phyloP scores from a whole-genome alignment of 2,113 vertebrate species.

The Vombatus ursinus region DNA sequence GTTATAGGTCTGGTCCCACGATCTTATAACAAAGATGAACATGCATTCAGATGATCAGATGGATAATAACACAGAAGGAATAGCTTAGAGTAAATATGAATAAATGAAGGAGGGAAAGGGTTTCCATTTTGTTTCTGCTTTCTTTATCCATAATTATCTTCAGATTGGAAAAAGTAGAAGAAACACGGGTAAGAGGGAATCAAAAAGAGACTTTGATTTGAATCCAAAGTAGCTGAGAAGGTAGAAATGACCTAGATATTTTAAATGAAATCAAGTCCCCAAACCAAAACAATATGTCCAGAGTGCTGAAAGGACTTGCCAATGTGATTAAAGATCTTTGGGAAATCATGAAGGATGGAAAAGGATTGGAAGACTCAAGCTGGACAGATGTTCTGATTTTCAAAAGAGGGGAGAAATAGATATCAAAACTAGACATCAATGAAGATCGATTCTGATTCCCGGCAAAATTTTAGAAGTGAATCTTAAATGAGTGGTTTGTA shows the following conservation, averaged over 20 bases:
- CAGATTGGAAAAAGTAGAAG: not conserved
- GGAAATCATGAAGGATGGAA: not conserved
- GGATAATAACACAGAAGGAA: constrained; percentile 52
- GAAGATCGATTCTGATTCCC: not conserved
- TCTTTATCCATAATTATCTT: not conserved
- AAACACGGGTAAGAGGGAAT: not conserved
- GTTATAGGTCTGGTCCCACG: not conserved
- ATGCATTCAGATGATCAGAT: not conserved
- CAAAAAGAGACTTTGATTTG: not conserved
- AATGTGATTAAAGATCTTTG: not conserved
- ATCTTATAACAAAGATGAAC: not conserved
- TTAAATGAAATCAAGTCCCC: not conserved
- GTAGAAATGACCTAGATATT: not conserved
- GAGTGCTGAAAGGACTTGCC: constrained; percentile 8
- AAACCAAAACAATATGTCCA: not conserved
- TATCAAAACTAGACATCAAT: not conserved
- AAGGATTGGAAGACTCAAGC: not conserved
- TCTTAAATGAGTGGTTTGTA: constrained; percentile 6
- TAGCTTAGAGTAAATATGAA: not conserved
- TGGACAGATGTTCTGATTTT: constrained; percentile 15
- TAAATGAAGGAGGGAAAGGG: constrained; percentile 47
- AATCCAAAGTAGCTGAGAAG: not conserved
- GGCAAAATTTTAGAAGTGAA: not conserved
- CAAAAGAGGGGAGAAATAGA: not conserved
- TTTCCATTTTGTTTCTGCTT: not conserved